Evolutionary conservation across 2,888 invertebrate genomes (phyloP).

Genomic region (Cremastinae sp.): DNA sequence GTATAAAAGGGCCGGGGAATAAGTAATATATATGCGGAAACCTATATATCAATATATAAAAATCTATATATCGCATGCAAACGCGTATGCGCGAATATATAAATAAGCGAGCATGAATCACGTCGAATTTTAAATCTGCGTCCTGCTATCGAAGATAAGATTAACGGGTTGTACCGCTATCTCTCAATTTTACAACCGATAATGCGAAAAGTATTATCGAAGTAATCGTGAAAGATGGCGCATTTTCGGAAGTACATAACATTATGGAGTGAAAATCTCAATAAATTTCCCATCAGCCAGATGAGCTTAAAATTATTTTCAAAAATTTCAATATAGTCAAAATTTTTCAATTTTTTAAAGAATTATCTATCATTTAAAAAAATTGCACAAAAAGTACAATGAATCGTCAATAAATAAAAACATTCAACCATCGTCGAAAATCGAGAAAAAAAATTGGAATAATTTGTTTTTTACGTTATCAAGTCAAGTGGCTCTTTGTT

Average conservation of each 20-base stretch:
- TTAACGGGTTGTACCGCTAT: conserved; percentile 31
- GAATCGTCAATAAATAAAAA: too few species aligned
- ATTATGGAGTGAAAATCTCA: conserved; percentile 1
- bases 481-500: too few species aligned
- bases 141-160: conserved; percentile 34
- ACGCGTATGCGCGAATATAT: not conserved
- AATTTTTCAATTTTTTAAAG: not conserved
- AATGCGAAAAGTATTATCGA: conserved; percentile 35
- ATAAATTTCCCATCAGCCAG: conserved; percentile 1
- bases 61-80: not conserved
- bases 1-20: not conserved
- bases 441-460: too few species aligned
- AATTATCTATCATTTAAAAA: too few species aligned
- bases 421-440: too few species aligned
- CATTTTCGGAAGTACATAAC: conserved; percentile 11
- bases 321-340: not conserved
- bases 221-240: conserved; percentile 29
- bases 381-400: too few species aligned
- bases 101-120: conserved; percentile 25
- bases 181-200: conserved; percentile 30
- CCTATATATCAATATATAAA: conserved; percentile 9
- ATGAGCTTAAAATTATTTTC: too few species aligned
- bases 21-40: not conserved
- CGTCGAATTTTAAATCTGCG: conserved; percentile 37
- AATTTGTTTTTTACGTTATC: not conserved